phyloP scores from a whole-genome alignment of 2,797 vertebrate genomes.

The Amphiprion clarkii region DNA sequence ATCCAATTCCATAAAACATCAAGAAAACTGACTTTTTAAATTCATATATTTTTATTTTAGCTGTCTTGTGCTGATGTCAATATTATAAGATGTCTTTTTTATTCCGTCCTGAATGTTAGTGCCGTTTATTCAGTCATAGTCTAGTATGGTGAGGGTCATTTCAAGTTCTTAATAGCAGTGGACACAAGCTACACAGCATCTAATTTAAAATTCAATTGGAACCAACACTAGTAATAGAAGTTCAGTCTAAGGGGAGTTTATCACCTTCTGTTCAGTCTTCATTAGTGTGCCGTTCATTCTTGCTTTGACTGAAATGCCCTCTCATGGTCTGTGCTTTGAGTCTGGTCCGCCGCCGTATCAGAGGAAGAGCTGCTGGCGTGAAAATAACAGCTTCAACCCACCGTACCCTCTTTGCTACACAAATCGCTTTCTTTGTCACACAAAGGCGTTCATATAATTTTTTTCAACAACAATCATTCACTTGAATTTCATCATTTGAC shows the following conservation, averaged over 20 bases:
- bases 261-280: conserved; percentile 56
- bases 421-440: conserved; percentile 54
- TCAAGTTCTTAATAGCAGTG: conserved; percentile 42
- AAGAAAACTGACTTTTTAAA: too few species aligned
- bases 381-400: conserved; percentile 37
- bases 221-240: conserved; percentile 38
- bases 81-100: background rate
- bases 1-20: too few species aligned
- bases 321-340: conserved; percentile 40
- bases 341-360: conserved; percentile 36
- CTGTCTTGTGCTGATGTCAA: background rate
- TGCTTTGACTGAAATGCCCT: conserved; percentile 52
- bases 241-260: conserved; percentile 56
- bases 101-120: background rate
- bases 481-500: conserved; percentile 49
- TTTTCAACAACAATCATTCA: conserved; percentile 45
- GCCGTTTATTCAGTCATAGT: conserved; percentile 15
- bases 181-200: conserved; percentile 39
- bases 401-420: conserved; percentile 13
- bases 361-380: conserved; percentile 37
- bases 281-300: conserved; percentile 48
- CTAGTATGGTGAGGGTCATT: conserved; percentile 6
- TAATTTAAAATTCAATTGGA: conserved; percentile 56
- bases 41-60: background rate
- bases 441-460: conserved; percentile 32